A percentile compares a stretch with the other conserved stretches of the same genome.
Evolutionary conservation across 2,888 invertebrate genomes (phyloP).

Genomic region (Dastarcus helophoroides): DNA sequence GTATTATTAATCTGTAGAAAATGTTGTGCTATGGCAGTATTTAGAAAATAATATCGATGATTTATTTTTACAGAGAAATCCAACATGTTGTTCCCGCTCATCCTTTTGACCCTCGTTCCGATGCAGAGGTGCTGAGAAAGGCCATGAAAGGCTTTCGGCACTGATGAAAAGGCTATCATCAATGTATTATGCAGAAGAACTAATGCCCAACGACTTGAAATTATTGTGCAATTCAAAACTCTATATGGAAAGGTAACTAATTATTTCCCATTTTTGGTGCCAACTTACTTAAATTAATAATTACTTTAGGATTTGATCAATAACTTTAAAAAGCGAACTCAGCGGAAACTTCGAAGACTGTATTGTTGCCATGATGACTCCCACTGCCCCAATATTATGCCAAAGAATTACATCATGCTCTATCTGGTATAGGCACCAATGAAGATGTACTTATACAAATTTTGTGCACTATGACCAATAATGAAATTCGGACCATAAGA

Average conservation of each 20-base stretch:
- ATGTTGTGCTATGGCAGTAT: no score
- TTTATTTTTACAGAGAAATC: no score
- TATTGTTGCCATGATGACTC: slow-evolving; percentile 73
- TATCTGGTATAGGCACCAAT: slow-evolving; percentile 73
- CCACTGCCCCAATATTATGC: slow-evolving; percentile 75
- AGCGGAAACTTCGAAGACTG: slow-evolving; percentile 80
- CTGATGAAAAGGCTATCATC: slow-evolving; percentile 83
- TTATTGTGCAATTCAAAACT: slow-evolving; percentile 71
- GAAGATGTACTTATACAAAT: slow-evolving; percentile 82
- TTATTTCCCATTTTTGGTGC: no score
- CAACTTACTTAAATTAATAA: not conserved
- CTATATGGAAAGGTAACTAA: slow-evolving; percentile 68
- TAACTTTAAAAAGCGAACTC: slow-evolving; percentile 78
- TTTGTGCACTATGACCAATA: slow-evolving; percentile 76
- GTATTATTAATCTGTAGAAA: no score
- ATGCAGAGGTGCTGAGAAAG: slow-evolving; percentile 71
- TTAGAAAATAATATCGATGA: no score
- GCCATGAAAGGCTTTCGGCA: slow-evolving; percentile 91
- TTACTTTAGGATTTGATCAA: slow-evolving; percentile 54
- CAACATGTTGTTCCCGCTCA: slow-evolving; percentile 63
- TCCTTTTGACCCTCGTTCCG: slow-evolving; percentile 65
- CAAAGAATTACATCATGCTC: slow-evolving; percentile 71
- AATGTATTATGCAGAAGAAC: slow-evolving; percentile 70
- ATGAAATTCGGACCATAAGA: slow-evolving; percentile 69
- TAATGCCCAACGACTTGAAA: slow-evolving; percentile 76